phyloP scores from a whole-genome alignment of 2,797 vertebrate species.

The Lophius americanus region DNA sequence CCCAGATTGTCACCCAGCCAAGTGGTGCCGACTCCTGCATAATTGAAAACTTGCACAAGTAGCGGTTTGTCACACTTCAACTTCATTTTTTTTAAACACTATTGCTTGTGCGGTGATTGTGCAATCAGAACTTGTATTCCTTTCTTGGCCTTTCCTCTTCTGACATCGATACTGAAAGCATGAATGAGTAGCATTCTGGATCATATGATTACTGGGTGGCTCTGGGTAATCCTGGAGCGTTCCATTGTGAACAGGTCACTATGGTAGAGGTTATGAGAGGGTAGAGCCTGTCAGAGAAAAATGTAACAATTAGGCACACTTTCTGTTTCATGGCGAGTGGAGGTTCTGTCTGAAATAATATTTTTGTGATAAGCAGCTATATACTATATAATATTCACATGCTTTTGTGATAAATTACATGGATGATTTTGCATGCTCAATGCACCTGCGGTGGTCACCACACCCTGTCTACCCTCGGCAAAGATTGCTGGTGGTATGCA shows the following conservation, averaged over 20 bases:
- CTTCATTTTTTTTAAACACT: conserved; percentile 9
- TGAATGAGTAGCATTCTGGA: conserved; percentile 66
- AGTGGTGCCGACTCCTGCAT: background rate
- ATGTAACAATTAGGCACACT: conserved; percentile 7
- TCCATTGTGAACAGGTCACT: conserved; percentile 62
- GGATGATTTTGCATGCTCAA: background rate
- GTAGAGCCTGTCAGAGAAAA: conserved; percentile 26
- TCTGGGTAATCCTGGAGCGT: conserved; percentile 63
- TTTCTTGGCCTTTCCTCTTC: conserved; percentile 40
- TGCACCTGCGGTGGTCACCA: conserved; percentile 37
- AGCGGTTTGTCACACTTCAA: conserved; percentile 11
- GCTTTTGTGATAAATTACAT: background rate
- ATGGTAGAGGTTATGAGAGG: conserved; percentile 49
- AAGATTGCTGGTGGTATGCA: conserved; percentile 25
- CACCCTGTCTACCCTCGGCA: conserved; percentile 22
- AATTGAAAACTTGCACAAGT: conserved; percentile 4
- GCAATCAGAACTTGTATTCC: conserved; percentile 65
- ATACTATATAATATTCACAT: no score
- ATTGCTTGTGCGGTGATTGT: conserved; percentile 42
- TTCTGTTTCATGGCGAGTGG: conserved; percentile 2
- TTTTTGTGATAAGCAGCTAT: no score
- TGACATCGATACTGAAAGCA: conserved; percentile 71
- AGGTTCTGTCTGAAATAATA: background rate
- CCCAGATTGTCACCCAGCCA: conserved; percentile 7
- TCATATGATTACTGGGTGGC: conserved; percentile 67